Evolutionary conservation across 35 echinoderm and acorn worm genomes (phyloP).

Genomic region (Eucidaris tribuloides): DNA sequence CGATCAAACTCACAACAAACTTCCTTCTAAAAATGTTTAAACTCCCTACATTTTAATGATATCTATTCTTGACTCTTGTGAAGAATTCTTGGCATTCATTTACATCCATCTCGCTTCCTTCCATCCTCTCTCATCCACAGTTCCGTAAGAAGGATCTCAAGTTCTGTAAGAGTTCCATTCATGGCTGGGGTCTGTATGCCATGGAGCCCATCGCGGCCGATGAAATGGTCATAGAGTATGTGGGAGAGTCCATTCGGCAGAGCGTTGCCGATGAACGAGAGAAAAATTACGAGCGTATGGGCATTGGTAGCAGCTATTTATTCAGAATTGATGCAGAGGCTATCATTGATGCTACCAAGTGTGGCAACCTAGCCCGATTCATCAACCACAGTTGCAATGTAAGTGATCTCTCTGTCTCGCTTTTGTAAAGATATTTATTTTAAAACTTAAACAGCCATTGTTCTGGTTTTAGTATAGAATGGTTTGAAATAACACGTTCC

Average conservation of each 20-base stretch:
- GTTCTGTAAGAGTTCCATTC: constrained; percentile 90
- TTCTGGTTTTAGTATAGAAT: too few species aligned
- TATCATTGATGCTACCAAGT: constrained; percentile 97
- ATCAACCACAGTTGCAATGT: constrained; percentile 99
- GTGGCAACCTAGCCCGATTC: constrained; percentile 90
- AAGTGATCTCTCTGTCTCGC: constrained; percentile 41
- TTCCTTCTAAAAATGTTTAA: too few species aligned
- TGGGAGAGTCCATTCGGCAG: constrained; percentile 80
- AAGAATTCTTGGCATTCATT: too few species aligned
- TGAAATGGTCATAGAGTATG: constrained; percentile 98
- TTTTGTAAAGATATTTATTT: not conserved
- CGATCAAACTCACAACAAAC: too few species aligned
- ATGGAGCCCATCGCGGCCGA: constrained; percentile 93
- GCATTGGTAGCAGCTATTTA: constrained; percentile 91
- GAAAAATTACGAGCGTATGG: constrained; percentile 72
- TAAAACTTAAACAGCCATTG: too few species aligned
- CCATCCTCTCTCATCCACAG: constrained; percentile 29
- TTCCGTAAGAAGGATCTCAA: constrained; percentile 97
- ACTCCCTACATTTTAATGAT: too few species aligned
- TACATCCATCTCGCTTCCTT: too few species aligned
- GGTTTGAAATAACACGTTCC: too few species aligned
- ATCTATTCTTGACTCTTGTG: too few species aligned
- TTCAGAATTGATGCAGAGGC: constrained; percentile 81
- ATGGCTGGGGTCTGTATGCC: constrained; percentile 97
- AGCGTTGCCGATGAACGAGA: constrained; percentile 82